These are phyloP conservation scores for Otolemur crassicaudatus DNA, from an alignment of 2,797 vertebrate genomes.

Conservation along the genomic window DNA sequence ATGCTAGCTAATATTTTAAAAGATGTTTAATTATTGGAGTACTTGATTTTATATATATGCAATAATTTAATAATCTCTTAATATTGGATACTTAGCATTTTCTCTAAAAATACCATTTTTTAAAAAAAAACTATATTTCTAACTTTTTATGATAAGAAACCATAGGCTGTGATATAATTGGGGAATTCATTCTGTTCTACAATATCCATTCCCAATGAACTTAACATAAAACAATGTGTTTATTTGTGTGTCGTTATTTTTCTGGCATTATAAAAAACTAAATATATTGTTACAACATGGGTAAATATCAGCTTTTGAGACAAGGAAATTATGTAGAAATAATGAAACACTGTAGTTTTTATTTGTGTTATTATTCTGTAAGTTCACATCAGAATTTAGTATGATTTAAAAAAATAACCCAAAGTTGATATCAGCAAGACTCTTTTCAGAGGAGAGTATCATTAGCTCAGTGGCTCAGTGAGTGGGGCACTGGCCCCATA, in stretches of 20 bases:
- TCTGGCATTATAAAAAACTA: background rate
- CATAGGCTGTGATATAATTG: background rate
- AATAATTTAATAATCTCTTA: background rate
- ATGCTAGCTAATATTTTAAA: background rate
- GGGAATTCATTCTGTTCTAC: background rate
- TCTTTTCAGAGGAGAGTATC: background rate
- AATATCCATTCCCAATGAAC: background rate
- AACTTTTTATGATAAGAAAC: background rate
- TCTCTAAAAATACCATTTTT: background rate
- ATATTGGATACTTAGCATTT: background rate
- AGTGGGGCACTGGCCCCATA: too few species aligned
- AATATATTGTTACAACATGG: background rate
- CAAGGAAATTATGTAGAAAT: background rate
- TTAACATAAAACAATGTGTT: background rate
- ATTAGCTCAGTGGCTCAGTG: background rate
- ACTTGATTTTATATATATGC: background rate
- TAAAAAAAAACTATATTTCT: background rate
- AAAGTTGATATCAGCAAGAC: background rate
- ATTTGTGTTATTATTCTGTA: background rate
- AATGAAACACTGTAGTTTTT: background rate
- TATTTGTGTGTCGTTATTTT: background rate
- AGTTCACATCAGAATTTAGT: background rate
- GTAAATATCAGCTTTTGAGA: slow-evolving; percentile 12
- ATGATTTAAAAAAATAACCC: background rate
- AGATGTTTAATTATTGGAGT: background rate